Evolutionary conservation across 2,113 vertebrate species (phyloP), one percentile per base, ranked within the genome.

Genomic region (Stigmatopora argus): DNA sequence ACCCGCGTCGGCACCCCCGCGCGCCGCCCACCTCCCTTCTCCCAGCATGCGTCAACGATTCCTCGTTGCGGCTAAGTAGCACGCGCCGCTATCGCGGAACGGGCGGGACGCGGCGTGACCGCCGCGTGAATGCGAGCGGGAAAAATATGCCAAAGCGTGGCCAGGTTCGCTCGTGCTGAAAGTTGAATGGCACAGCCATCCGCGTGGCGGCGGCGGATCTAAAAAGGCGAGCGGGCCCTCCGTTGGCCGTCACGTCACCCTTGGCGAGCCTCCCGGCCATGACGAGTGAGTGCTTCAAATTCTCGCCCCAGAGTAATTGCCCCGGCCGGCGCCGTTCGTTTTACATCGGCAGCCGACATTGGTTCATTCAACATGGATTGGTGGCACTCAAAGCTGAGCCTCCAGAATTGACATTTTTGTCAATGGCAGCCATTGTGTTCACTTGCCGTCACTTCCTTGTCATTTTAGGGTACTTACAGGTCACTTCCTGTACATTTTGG

Each of bases 171-270:
- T 63, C 41, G 62, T n/a, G 64, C 70, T 64, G 44, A 62, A 69
- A 64, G 74, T 79, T 77, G 72, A 72, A 79, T 77, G n/a, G n/a
- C 78, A 84, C 72, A 76, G 41, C n/a, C n/a, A 79, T 64, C 65
- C 67, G 73, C 75, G 79, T 60, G 44, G 60, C 79, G 70, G 57
- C 81, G 74, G 82, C 80, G 77, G 79, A 85, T 87, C 81, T 83
- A 84, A 86, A 83, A 84, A 78, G 88, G 84, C 88, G 88, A 86
- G 75, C 80, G 82, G 85, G 85, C 84, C 84, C 81, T 87, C 83
- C 85, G 85, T 86, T 83, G 86, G 86, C 80, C 85, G 87, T 78
- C 81, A 84, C 88, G 87, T 90, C 88, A 90, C 88, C 87, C 89
- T 85, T 88, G 81, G 83, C 84, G 85, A 82, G 89, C 85, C 87